These are phyloP conservation scores for Chymomyza caudatula DNA, from an alignment of 2,888 invertebrate species.

Conservation along the genomic window DNA sequence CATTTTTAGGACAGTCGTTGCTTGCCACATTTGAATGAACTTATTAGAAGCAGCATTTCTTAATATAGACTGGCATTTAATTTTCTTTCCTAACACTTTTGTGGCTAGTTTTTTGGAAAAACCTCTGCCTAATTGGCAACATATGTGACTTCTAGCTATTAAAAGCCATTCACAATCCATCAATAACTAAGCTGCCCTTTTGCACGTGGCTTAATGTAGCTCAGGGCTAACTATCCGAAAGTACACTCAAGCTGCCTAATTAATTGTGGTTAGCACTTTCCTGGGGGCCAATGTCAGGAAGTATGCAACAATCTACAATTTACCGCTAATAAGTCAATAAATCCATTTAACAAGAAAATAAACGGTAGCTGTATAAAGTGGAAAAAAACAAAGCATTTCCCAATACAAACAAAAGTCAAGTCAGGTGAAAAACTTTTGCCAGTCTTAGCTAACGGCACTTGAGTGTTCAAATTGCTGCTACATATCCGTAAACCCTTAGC, in stretches of 20 bases:
- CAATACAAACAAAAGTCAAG: conserved; percentile 35
- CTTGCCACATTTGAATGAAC: too few species aligned
- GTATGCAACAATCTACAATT: conserved; percentile 1
- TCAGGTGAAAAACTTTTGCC: conserved; percentile 48
- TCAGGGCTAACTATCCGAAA: too few species aligned
- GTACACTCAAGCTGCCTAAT: background rate
- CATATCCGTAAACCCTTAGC: background rate
- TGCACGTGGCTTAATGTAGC: too few species aligned
- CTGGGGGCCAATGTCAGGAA: background rate
- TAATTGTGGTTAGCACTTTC: conserved; percentile 3
- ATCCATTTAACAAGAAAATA: conserved; percentile 43
- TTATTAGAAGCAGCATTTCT: too few species aligned
- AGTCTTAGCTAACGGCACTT: conserved; percentile 18
- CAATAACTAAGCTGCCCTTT: too few species aligned
- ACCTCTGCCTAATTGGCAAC: too few species aligned
- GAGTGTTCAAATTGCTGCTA: background rate
- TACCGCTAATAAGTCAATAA: conserved; percentile 32
- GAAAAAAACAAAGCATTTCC: background rate
- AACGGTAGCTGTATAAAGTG: background rate
- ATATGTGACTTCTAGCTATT: too few species aligned
- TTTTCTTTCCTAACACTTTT: too few species aligned
- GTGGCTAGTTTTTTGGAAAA: too few species aligned
- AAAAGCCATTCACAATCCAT: too few species aligned
- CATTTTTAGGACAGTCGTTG: too few species aligned
- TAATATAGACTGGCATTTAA: too few species aligned